phyloP scores from a whole-genome alignment of 2,797 vertebrate species.

The Esox lucius region DNA sequence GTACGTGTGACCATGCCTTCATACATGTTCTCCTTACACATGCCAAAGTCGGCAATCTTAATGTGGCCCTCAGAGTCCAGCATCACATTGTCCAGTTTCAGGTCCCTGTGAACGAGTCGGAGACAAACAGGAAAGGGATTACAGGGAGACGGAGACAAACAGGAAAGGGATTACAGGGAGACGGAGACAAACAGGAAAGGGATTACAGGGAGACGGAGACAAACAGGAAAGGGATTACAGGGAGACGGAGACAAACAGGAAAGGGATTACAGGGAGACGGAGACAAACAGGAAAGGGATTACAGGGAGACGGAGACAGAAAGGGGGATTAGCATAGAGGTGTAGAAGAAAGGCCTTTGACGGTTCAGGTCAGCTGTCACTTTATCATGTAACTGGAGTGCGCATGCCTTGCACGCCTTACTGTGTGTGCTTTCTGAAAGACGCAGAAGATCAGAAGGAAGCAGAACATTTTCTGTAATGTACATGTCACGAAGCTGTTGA shows the following conservation, averaged over 20 bases:
- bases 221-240: background rate
- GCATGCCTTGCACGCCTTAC: background rate
- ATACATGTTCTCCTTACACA: constrained; percentile 99
- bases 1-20: constrained; percentile 93
- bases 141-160: background rate
- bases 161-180: no score
- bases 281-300: no score
- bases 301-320: background rate
- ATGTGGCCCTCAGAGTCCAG: constrained; percentile 97
- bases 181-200: background rate
- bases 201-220: background rate
- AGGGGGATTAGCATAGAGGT: background rate
- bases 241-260: background rate
- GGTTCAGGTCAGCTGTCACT: background rate
- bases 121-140: background rate
- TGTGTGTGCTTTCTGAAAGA: background rate
- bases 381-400: background rate
- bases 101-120: background rate
- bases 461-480: background rate
- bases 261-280: background rate
- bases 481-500: background rate
- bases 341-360: constrained; percentile 77
- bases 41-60: constrained; percentile 79
- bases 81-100: constrained; percentile 94
- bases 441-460: constrained; percentile 73